Base-by-base conservation (phyloP, 2,113 vertebrate genomes). In the Ctenomys sociabilis region DNA sequence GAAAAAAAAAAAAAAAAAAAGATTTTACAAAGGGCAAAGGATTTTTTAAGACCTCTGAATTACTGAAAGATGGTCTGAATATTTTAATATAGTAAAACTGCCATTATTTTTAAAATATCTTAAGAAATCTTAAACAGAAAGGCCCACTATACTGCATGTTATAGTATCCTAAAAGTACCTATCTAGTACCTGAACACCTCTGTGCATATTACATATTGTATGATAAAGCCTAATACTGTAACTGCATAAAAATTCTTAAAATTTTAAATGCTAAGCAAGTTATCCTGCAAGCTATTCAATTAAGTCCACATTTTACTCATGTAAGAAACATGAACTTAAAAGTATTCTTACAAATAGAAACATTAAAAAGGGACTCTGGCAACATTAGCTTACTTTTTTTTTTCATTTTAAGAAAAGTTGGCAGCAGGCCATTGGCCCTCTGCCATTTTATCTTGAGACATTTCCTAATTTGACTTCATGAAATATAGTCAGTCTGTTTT, bases 81-180 rank as follows among this genome's bases (percentile, higher is more conserved):
- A 92, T 78, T 87, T 92, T 87, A 94, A 94, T 37, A 30, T 59
- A 84, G 87, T 28, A 92, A 95, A 84, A 45, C 17, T 84, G 19
- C 26, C 52, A 94, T 59, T 85, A 85, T 72, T 88, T 72, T 32
- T 45, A 92, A 80, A 78, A 78, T 40, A 63, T 7, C 45, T 81
- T 89, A 54, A 22, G 40, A 78, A 75, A 88, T 93, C 52, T 89
- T 78, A 64, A 59, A 64, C 14, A 91, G 61, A 59, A 85, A 73
- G n/a, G 22, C 3, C 13, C 35, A 85, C 13, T 70, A 80, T 30
- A 89, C 54, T 64, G 40, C 96, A 91, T 72, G 43, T 88, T 59
- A 70, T 7, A 78, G 35, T 78, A 57, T 85, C 40, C 63, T 68
- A n/a, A 32, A 93, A 86, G 4, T 24, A 82, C 2, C 40, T 61